Evolutionary conservation across 2,113 vertebrate genomes (phyloP).

Genomic region (Tetrax tetrax): DNA sequence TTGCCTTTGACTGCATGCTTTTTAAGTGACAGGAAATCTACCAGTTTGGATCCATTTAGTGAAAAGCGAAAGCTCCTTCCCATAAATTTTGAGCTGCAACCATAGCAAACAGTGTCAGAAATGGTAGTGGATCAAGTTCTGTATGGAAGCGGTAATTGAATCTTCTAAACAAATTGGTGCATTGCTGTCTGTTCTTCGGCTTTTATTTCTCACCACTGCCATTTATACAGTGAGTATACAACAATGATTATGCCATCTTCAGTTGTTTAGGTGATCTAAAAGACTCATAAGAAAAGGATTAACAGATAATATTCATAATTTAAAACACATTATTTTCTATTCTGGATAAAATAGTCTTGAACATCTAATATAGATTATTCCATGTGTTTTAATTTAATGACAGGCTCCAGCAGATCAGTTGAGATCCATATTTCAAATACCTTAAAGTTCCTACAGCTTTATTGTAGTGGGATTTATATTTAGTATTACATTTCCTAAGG

Average conservation of each 20-base stretch:
- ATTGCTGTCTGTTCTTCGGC: background rate
- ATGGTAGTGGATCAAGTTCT: conserved; percentile 21
- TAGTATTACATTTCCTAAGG: background rate
- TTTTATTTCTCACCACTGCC: background rate
- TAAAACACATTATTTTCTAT: background rate
- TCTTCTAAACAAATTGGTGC: conserved; percentile 41
- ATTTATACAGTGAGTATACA: background rate
- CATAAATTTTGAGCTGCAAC: conserved; percentile 38
- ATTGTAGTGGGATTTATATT: background rate
- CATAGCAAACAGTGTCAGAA: conserved; percentile 41
- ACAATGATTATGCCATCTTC: background rate
- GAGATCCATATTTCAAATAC: background rate
- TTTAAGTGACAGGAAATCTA: conserved; percentile 37
- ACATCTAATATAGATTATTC: background rate
- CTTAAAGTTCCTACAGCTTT: background rate
- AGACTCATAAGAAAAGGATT: background rate
- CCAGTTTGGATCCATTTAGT: background rate
- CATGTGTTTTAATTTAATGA: background rate
- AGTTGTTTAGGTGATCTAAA: background rate
- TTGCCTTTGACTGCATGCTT: conserved; percentile 50
- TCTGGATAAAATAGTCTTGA: background rate
- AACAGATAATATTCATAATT: conserved; percentile 9
- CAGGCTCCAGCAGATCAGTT: background rate
- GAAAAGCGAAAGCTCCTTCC: background rate
- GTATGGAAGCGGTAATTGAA: conserved; percentile 33